These are phyloP conservation scores for Naja naja DNA, from an alignment of 2,113 vertebrate species.

Conservation along the genomic window DNA sequence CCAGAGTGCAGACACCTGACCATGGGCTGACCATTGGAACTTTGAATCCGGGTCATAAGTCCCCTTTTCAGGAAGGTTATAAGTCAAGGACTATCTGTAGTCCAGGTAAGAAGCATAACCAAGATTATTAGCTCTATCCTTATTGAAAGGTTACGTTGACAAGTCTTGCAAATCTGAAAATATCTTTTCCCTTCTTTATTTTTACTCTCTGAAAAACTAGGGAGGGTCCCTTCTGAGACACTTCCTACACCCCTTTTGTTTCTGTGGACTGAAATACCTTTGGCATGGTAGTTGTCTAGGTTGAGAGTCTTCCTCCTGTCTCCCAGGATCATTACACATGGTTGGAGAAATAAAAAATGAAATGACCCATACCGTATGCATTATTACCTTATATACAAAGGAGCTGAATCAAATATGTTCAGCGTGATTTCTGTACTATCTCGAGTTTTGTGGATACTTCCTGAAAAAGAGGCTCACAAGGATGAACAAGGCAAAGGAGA, in stretches of 20 bases:
- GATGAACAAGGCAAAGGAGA: background rate
- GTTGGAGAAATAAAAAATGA: conserved; percentile 1
- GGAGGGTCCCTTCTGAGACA: background rate
- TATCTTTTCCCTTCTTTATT: background rate
- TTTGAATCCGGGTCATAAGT: background rate
- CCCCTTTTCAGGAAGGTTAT: background rate
- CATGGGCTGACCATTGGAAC: background rate
- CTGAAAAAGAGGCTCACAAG: background rate
- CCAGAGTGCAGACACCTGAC: background rate
- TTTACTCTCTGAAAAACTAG: background rate
- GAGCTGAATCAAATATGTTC: background rate
- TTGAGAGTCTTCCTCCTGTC: background rate
- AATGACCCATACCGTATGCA: accelerated
- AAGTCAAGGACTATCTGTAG: background rate
- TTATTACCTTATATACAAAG: background rate
- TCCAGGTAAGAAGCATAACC: background rate
- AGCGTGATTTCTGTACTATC: background rate
- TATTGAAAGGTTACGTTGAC: background rate
- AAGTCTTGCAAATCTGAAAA: background rate
- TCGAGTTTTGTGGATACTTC: accelerated
- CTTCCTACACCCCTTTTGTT: background rate
- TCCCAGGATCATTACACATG: background rate
- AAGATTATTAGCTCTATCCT: background rate
- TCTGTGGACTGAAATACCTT: background rate
- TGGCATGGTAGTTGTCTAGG: background rate